These are phyloP conservation scores for Micromys minutus DNA, from an alignment of 2,113 vertebrate species.

Conservation along the genomic window DNA sequence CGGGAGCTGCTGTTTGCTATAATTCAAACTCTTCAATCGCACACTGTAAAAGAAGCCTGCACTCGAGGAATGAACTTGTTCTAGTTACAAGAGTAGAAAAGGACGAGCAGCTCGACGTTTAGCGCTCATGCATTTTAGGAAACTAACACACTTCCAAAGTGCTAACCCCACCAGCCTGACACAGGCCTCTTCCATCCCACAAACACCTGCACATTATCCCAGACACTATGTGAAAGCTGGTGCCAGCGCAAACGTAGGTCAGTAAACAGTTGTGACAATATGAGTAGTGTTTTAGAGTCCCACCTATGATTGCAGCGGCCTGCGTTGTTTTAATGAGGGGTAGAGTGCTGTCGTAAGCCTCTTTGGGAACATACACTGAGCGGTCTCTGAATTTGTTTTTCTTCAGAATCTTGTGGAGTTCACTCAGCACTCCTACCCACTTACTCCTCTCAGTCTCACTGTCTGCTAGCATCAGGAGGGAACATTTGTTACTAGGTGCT, in stretches of 20 bases:
- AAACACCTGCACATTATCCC: background rate
- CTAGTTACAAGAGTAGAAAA: background rate
- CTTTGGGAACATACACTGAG: conserved; percentile 96
- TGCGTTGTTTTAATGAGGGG: conserved; percentile 99
- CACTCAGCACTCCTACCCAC: conserved; percentile 96
- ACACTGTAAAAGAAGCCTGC: background rate
- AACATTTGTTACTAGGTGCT: conserved; percentile 93
- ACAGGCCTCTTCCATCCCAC: background rate
- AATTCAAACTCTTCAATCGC: background rate
- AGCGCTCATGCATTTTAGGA: background rate
- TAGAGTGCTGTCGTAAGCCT: conserved; percentile 98
- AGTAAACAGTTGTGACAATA: background rate
- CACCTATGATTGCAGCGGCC: conserved; percentile 96
- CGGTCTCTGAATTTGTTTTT: conserved; percentile 99
- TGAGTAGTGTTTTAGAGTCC: conserved; percentile 10
- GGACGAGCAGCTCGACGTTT: background rate
- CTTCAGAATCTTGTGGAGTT: conserved; percentile 96
- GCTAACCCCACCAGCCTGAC: background rate
- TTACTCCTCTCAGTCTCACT: conserved; percentile 96
- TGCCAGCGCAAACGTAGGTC: background rate
- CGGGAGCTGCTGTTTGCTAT: background rate
- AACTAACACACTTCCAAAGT: background rate
- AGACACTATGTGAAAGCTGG: background rate
- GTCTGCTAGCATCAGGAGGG: conserved; percentile 96
- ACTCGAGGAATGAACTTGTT: conserved; percentile 10